Evolutionary conservation across 1,140 invertebrate species (phyloP).

Genomic region (Ceratitis capitata): DNA sequence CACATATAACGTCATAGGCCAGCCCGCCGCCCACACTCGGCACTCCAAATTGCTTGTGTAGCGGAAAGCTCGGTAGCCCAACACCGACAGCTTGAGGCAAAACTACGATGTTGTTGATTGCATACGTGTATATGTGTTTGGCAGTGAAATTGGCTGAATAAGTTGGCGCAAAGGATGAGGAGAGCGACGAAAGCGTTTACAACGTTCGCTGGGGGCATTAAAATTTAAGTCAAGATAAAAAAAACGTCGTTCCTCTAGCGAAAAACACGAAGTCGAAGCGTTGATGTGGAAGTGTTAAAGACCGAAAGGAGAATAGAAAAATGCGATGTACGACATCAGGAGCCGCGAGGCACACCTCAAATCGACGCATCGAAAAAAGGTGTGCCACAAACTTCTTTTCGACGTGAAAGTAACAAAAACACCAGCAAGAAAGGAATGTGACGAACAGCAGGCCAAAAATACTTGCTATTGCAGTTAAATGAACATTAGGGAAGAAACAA

Average conservation of each 20-base stretch:
- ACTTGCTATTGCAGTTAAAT: neutral
- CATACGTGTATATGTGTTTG: neutral
- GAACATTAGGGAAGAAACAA: neutral
- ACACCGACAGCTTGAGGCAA: neutral
- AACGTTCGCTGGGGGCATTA: neutral
- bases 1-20: neutral
- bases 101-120: neutral
- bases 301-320: neutral
- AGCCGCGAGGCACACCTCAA: neutral
- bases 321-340: neutral
- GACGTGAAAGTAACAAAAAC: neutral
- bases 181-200: neutral
- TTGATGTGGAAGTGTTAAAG: neutral
- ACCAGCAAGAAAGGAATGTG: neutral
- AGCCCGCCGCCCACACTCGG: neutral
- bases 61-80: too few relatives aligned
- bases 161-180: neutral
- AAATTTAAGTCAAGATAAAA: constrained; percentile 24
- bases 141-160: neutral
- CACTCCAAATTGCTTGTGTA: neutral
- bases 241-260: neutral
- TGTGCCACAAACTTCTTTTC: neutral
- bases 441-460: neutral
- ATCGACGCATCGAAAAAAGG: neutral
- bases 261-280: neutral